Conservation (phyloP, 2,888 invertebrate genomes). For the Platycheirus rosarum region DNA sequence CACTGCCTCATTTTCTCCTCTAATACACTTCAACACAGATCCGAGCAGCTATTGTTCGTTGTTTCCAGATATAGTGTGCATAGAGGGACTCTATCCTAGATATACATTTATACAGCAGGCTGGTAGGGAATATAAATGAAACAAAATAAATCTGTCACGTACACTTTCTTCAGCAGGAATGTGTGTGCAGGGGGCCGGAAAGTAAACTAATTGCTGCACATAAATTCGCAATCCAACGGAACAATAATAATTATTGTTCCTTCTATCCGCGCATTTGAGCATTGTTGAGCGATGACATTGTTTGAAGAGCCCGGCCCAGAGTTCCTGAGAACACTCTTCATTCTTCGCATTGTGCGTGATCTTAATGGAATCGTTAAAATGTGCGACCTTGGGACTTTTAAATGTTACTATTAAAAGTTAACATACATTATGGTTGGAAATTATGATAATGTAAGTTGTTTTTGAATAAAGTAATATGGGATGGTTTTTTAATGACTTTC, state of each 20-base stretch:
- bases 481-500: too few species aligned
- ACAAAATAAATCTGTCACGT: conserved; percentile 61
- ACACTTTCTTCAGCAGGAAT: conserved; percentile 5
- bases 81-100: background rate
- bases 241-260: conserved; percentile 63
- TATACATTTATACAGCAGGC: conserved; percentile 1
- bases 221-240: conserved; percentile 59
- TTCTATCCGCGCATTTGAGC: conserved; percentile 40
- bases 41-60: conserved; percentile 11
- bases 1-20: conserved; percentile 39
- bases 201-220: conserved; percentile 64
- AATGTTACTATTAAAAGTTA: too few species aligned
- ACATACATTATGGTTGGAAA: too few species aligned
- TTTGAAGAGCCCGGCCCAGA: conserved; percentile 20
- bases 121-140: conserved; percentile 41
- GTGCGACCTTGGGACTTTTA: background rate
- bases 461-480: too few species aligned
- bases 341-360: too few species aligned
- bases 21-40: conserved; percentile 36
- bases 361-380: too few species aligned
- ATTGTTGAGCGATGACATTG: conserved; percentile 50
- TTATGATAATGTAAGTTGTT: too few species aligned
- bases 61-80: too few species aligned
- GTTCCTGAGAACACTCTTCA: background rate
- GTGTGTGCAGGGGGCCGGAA: conserved; percentile 4